These are phyloP conservation scores for Hyaena hyaena DNA, from an alignment of 2,113 vertebrate species.

Conservation along the genomic window DNA sequence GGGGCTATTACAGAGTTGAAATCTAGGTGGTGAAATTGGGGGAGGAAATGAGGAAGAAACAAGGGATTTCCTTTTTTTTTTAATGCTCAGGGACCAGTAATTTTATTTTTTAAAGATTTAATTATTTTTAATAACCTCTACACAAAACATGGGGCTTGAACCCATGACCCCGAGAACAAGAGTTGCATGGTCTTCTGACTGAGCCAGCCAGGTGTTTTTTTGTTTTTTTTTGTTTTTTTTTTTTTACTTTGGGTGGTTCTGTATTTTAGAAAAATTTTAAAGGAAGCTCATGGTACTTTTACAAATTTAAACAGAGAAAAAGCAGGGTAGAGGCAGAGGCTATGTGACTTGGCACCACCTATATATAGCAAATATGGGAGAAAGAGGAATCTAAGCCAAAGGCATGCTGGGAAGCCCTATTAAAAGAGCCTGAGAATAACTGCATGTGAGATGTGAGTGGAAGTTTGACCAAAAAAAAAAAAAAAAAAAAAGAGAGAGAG, in stretches of 20 bases:
- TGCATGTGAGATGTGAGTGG: not conserved
- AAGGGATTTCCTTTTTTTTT: not conserved
- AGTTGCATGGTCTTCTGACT: not conserved
- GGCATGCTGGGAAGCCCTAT: not conserved
- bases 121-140: not conserved
- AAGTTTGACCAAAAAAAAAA: not conserved
- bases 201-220: not conserved
- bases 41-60: not conserved
- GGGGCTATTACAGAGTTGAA: not conserved
- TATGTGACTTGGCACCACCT: not conserved
- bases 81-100: not conserved
- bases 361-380: not conserved
- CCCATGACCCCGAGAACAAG: not conserved
- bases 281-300: not conserved
- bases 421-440: not conserved
- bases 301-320: not conserved
- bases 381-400: not conserved
- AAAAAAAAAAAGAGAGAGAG: not conserved
- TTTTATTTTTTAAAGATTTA: not conserved
- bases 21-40: no score
- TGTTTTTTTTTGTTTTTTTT: not conserved
- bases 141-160: not conserved
- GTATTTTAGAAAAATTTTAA: not conserved
- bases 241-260: not conserved
- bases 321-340: not conserved